phyloP scores from a whole-genome alignment of 1,140 invertebrate genomes.

The Helicoverpa zea region DNA sequence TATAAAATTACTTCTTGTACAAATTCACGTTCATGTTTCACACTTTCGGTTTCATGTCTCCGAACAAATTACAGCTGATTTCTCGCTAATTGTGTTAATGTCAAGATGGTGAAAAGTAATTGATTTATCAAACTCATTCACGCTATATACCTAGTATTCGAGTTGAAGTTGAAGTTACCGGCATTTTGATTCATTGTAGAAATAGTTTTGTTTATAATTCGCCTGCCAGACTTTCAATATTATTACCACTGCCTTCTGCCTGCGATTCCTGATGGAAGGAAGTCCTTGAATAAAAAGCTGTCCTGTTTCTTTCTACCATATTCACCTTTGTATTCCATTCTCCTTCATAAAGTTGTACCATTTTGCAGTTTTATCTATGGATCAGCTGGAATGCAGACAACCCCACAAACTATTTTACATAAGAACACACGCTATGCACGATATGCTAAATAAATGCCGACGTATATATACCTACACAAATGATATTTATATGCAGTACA shows the following conservation, averaged over 20 bases:
- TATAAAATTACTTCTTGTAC: not conserved
- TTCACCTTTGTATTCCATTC: too few species aligned
- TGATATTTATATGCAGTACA: not conserved
- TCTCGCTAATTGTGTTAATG: conserved; percentile 10
- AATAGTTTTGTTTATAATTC: too few species aligned
- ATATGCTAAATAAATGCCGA: not conserved
- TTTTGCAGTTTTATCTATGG: not conserved
- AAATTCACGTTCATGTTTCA: not conserved
- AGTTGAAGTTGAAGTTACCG: too few species aligned
- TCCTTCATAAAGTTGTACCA: not conserved
- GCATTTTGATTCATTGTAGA: too few species aligned
- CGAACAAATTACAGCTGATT: not conserved
- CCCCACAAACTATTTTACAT: not conserved
- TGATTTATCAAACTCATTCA: not conserved
- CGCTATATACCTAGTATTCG: not conserved
- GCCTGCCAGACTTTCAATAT: too few species aligned
- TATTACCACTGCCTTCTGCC: too few species aligned
- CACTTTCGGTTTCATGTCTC: not conserved
- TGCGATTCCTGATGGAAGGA: too few species aligned
- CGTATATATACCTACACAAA: not conserved
- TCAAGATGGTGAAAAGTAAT: not conserved
- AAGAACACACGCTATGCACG: not conserved
- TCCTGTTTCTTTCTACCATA: too few species aligned
- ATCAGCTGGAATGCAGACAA: not conserved
- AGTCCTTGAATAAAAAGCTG: too few species aligned